These are phyloP conservation scores for Drosophila subobscura DNA, from an alignment of 1,140 invertebrate genomes.

Conservation along the genomic window DNA sequence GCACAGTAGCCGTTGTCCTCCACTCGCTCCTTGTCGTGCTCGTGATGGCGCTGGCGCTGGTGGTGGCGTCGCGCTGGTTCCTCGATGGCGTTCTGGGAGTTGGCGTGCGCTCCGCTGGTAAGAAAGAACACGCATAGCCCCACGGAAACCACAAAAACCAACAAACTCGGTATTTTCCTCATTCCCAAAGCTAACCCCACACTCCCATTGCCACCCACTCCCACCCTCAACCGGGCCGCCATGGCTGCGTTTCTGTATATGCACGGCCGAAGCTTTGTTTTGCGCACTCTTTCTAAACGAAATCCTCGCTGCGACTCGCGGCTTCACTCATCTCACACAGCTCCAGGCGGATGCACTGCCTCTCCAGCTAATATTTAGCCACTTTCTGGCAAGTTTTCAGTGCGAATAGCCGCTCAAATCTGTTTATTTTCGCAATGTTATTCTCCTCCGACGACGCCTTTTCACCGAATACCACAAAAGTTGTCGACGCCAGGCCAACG, in stretches of 20 bases:
- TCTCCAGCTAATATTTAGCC: not conserved
- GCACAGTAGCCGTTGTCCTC: slow-evolving; percentile 89
- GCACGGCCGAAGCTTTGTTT: slow-evolving; percentile 15
- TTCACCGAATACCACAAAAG: slow-evolving; percentile 76
- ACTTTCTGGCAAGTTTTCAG: slow-evolving; percentile 4
- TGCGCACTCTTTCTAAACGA: slow-evolving; percentile 7
- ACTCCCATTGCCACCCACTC: slow-evolving; percentile 19
- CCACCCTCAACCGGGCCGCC: slow-evolving; percentile 42
- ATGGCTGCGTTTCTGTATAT: slow-evolving; percentile 55
- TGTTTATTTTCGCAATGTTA: slow-evolving; percentile 38
- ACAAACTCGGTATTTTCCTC: not conserved
- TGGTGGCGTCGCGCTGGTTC: slow-evolving; percentile 68
- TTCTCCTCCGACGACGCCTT: slow-evolving; percentile 35
- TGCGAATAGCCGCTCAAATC: slow-evolving; percentile 10
- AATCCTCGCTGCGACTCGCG: not conserved
- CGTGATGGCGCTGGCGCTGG: slow-evolving; percentile 61
- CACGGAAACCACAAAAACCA: slow-evolving; percentile 21
- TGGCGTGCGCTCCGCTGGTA: slow-evolving; percentile 54
- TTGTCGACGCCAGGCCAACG: slow-evolving; percentile 41
- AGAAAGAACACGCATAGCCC: slow-evolving; percentile 72
- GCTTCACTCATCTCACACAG: slow-evolving; percentile 19
- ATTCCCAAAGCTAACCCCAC: slow-evolving; percentile 16
- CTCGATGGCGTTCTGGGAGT: slow-evolving; percentile 64
- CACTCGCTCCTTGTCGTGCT: slow-evolving; percentile 30
- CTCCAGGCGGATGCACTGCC: not conserved